A percentile compares a stretch with the other conserved stretches of the same genome.
Evolutionary conservation across 2,888 invertebrate genomes (phyloP).

Genomic region (Apeira syringaria): DNA sequence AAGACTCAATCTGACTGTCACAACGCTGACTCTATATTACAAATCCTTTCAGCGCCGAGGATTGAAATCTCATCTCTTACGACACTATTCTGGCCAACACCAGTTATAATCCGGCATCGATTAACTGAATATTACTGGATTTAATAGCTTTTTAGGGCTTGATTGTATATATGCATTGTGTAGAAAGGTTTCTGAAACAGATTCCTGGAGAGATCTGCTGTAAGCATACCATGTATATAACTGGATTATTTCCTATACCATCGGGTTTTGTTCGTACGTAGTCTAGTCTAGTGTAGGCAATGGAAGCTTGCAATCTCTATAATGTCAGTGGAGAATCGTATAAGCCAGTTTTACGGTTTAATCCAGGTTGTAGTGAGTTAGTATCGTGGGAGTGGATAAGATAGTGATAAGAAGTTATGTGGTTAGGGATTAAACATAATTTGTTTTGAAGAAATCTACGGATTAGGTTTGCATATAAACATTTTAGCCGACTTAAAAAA

Average conservation of each 20-base stretch:
- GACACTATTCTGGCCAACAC: background rate
- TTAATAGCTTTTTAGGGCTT: no score
- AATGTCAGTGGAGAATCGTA: background rate
- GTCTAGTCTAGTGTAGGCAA: background rate
- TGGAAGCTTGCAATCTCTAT: background rate
- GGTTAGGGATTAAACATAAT: no score
- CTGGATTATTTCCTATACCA: no score
- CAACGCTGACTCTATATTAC: conserved; percentile 5
- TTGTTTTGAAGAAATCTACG: background rate
- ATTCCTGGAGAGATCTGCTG: conserved; percentile 2
- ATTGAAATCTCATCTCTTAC: conserved; percentile 5
- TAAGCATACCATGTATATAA: no score
- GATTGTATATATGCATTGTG: no score
- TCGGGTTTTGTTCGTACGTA: background rate
- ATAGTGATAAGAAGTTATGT: background rate
- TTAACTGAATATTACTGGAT: conserved; percentile 12
- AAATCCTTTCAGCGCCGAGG: conserved; percentile 11
- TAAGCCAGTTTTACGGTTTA: background rate
- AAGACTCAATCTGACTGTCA: background rate
- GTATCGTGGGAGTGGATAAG: background rate
- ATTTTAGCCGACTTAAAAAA: no score
- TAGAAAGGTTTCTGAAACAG: conserved; percentile 1
- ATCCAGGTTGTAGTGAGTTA: background rate
- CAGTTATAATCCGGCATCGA: conserved; percentile 2
- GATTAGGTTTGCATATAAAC: no score